Conservation (phyloP, 1,140 invertebrate species). For the Zaprionus kolodkinae region DNA sequence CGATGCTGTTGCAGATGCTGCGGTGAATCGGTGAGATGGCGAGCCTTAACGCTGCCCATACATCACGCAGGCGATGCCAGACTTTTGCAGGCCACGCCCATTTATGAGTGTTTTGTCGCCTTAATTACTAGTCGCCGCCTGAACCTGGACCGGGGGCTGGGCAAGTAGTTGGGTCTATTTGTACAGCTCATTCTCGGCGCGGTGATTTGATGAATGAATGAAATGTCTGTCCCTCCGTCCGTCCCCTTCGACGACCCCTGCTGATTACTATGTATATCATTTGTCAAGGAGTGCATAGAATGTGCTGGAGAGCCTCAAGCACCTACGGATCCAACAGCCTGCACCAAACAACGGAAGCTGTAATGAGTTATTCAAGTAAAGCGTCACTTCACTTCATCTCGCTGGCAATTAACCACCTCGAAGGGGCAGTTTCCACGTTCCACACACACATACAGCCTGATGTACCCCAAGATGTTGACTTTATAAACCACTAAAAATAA, state of each 20-base stretch:
- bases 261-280: conserved; percentile 69
- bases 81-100: conserved; percentile 60
- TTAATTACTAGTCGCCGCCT: conserved; percentile 67
- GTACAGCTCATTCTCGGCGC: conserved; percentile 49
- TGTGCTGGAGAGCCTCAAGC: conserved; percentile 38
- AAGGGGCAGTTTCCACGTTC: conserved; percentile 13
- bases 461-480: conserved; percentile 54
- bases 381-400: conserved; percentile 48
- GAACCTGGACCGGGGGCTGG: too few species aligned
- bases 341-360: conserved; percentile 67
- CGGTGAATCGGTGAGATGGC: conserved; percentile 22
- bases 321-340: conserved; percentile 43
- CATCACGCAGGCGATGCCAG: conserved; percentile 62
- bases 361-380: conserved; percentile 76
- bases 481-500: conserved; percentile 81
- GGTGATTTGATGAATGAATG: conserved; percentile 66
- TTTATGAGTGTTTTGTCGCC: conserved; percentile 71
- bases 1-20: conserved; percentile 17
- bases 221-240: conserved; percentile 24
- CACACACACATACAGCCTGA: conserved; percentile 30
- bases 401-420: conserved; percentile 62
- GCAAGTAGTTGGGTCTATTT: conserved; percentile 56
- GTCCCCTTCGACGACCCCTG: conserved; percentile 8
- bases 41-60: conserved; percentile 64
- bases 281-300: conserved; percentile 77